Base-by-base conservation (phyloP, 2,888 invertebrate genomes). In the Hylaea fasciaria region DNA sequence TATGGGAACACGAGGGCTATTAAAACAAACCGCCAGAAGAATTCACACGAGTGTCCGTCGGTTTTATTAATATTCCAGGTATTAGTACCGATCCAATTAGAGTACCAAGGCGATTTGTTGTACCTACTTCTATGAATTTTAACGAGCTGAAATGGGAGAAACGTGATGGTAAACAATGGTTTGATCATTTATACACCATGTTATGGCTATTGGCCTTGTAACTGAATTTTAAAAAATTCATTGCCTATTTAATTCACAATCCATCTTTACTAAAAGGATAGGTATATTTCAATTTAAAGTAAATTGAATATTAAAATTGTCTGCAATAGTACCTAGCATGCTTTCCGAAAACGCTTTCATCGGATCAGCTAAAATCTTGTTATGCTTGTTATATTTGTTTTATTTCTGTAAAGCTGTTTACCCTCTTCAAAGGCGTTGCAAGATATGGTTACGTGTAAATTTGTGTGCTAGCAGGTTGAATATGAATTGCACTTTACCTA, bases 1-100 rank as follows among this genome's bases (percentile, higher is more conserved):
- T 81, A 81, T 87, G 84, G 80, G 85, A 86, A 83, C 77, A 68
- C 60, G 73, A 77, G 72, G 66, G 69, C 73, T 73, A 81, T 81
- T 80, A 78, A 74, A 69, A 76, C 69, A 71, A 69, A 77, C 69
- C 58, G 63, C 53, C 64, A 70, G 65, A 71, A 60, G 17, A 70
- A 71, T 83, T 85, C 85, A 80, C 84, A 85, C 81, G 83, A 78
- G 62, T 68, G 72, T 78, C 73, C 73, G 75, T 75, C 72, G 60
- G 65, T 73, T 74, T 78, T 77, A 79, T 82, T 81, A 80, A 81
- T 80, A 75, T 64, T 69, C 68, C 63, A 47, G 47, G 67, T 64
- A 77, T 82, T 80, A 76, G 78, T 81, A 78, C 74, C 66, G 69
- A 70, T 76, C 72, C 73, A 70, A 74, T 81, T 76, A 62, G 65